Conservation (phyloP, 2,888 invertebrate species). For the Aphrophora alni region DNA sequence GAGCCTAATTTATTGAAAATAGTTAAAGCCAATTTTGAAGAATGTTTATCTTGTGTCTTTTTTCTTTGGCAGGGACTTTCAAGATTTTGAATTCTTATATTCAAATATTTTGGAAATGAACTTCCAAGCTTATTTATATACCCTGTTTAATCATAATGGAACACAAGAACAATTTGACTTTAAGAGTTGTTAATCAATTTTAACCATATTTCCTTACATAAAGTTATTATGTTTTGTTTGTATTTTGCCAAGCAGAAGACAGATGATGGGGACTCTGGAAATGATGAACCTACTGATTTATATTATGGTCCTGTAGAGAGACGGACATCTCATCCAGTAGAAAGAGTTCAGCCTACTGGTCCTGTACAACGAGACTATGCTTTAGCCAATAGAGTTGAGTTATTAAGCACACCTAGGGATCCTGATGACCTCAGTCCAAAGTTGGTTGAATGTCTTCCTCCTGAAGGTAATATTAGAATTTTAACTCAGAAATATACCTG, state of each 20-base stretch:
- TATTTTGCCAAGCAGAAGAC: conserved; percentile 63
- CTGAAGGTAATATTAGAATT: conserved; percentile 42
- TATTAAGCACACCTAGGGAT: conserved; percentile 59
- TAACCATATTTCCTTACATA: no score
- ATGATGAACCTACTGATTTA: conserved; percentile 87
- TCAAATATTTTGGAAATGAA: no score
- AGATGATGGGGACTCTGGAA: conserved; percentile 93
- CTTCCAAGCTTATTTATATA: no score
- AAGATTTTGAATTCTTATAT: no score
- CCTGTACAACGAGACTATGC: conserved; percentile 62
- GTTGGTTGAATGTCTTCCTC: conserved; percentile 65
- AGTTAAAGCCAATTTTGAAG: no score
- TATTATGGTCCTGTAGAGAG: conserved; percentile 63
- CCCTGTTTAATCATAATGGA: no score
- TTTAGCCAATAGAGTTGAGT: conserved; percentile 67
- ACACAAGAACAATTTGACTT: no score
- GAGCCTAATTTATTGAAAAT: no score
- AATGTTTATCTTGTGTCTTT: no score
- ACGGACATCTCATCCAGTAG: conserved; percentile 57
- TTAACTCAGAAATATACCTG: neutral
- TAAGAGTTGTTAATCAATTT: no score
- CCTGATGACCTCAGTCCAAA: conserved; percentile 68
- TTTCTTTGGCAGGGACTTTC: no score
- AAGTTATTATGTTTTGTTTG: no score
- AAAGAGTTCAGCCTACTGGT: conserved; percentile 44